These are phyloP conservation scores for Hippoglossus hippoglossus DNA, from an alignment of 2,797 vertebrate genomes.

Conservation along the genomic window DNA sequence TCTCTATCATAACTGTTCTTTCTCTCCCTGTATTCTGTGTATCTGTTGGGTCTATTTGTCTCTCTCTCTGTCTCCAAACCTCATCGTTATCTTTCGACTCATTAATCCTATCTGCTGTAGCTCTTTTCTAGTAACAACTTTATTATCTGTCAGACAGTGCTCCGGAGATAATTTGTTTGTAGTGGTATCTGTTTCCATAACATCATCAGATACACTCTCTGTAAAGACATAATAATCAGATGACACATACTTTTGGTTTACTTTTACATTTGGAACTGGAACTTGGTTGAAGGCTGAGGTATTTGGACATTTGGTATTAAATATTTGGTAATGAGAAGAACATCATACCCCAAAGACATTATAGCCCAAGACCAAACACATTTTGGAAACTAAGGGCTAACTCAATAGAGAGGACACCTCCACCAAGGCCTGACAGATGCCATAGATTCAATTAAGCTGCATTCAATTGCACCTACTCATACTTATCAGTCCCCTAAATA, in stretches of 20 bases:
- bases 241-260: constrained; percentile 20
- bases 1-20: constrained; percentile 39
- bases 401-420: too few relatives aligned
- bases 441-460: too few relatives aligned
- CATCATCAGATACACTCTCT: constrained; percentile 2
- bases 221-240: constrained; percentile 26
- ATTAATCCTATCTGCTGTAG: constrained; percentile 5
- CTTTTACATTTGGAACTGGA: too few relatives aligned
- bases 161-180: constrained; percentile 23
- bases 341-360: neutral
- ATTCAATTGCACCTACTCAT: too few relatives aligned
- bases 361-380: neutral
- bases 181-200: constrained; percentile 22
- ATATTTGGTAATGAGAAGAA: neutral
- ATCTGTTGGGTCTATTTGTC: neutral
- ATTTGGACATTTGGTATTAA: too few relatives aligned
- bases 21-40: neutral
- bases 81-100: constrained; percentile 3
- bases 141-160: constrained; percentile 26
- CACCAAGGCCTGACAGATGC: too few relatives aligned
- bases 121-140: neutral
- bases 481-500: too few relatives aligned
- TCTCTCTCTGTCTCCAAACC: neutral
- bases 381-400: neutral
- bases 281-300: too few relatives aligned